Evolutionary conservation across 2,113 vertebrate species (phyloP).

Genomic region (Tinamus guttatus): DNA sequence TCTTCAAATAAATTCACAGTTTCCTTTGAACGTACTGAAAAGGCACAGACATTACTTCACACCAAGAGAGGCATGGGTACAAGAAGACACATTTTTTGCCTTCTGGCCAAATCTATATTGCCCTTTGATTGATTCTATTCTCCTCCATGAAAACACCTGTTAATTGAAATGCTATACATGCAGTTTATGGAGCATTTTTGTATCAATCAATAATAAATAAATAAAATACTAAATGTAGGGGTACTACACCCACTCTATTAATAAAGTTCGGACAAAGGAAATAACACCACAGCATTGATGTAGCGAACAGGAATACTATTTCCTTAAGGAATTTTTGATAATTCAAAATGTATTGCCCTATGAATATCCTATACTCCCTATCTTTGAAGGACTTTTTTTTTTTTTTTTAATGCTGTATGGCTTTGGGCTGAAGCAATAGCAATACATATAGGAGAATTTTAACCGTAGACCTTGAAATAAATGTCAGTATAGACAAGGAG

Average conservation of each 20-base stretch:
- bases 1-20: neutral
- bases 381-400: neutral
- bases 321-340: neutral
- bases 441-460: neutral
- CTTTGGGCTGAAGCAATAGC: neutral
- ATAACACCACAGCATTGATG: neutral
- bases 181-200: neutral
- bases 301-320: neutral
- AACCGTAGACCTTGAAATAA: neutral
- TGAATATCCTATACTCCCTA: neutral
- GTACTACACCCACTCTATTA: neutral
- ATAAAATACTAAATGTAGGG: neutral
- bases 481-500: neutral
- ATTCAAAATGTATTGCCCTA: neutral
- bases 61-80: neutral
- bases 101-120: neutral
- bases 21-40: neutral
- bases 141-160: neutral
- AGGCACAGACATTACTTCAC: neutral
- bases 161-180: accelerated
- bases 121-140: neutral
- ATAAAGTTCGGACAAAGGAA: neutral
- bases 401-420: too few species aligned
- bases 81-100: neutral
- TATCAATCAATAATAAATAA: neutral